phyloP scores from a whole-genome alignment of 2,888 invertebrate genomes.

The Napeogenes inachia region DNA sequence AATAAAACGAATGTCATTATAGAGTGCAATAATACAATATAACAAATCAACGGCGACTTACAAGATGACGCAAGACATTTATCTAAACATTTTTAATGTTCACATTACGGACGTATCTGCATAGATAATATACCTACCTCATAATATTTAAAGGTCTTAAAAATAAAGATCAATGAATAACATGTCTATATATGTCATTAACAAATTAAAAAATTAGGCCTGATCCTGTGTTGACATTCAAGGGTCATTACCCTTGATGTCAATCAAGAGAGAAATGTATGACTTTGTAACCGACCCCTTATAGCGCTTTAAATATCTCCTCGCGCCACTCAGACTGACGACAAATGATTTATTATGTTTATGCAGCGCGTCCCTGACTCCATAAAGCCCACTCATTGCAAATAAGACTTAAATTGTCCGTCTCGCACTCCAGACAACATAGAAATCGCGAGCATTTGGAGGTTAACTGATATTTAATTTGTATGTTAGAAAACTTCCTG shows the following conservation, averaged over 20 bases:
- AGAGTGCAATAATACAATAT: no score
- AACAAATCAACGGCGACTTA: no score
- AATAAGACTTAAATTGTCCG: conserved; percentile 52
- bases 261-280: conserved; percentile 34
- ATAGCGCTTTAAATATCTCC: conserved; percentile 47
- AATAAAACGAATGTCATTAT: no score
- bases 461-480: conserved; percentile 59
- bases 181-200: no score
- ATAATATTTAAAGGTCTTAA: no score
- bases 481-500: conserved; percentile 51
- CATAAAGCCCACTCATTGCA: conserved; percentile 39
- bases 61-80: no score
- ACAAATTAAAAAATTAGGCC: no score
- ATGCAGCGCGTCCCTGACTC: conserved; percentile 41
- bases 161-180: no score
- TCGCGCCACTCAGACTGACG: conserved; percentile 42
- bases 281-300: conserved; percentile 37
- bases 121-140: no score
- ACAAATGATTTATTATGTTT: conserved; percentile 60
- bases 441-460: conserved; percentile 59
- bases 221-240: not conserved
- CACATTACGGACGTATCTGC: no score
- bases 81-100: no score
- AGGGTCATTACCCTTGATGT: conserved; percentile 28
- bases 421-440: conserved; percentile 50